Evolutionary conservation across 2,797 vertebrate genomes (phyloP), one percentile per base, ranked within the genome.

Genomic region (Arremon brunneinucha): DNA sequence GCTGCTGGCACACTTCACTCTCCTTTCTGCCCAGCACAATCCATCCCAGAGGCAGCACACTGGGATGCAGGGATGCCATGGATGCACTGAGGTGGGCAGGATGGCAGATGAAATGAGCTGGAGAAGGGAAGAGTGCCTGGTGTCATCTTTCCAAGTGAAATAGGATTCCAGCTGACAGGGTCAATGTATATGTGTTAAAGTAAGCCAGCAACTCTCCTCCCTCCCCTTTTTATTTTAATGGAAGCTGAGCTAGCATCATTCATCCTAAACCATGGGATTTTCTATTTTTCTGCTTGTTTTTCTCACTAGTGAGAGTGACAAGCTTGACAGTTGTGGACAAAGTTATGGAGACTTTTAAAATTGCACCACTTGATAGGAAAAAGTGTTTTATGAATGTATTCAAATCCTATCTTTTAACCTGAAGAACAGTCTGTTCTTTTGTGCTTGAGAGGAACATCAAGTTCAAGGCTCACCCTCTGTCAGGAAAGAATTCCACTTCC

Each of bases 101-200:
- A 15, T 24, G 72, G 32, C 59, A 69, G 55, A 57, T 34, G 63
- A 24, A 49, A 47, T 8, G 69, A 85, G 84, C 30, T 0, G 0
- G 60, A 4, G 74, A 49, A 49, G 53, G 57, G 72, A 57, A 60
- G 27, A 39, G n/a, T 19, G 60, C 30, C 21, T 2, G 28, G 44
- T 93, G 79, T 94, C 89, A 55, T 4, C 71, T 95, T 90, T 55
- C 90, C 2, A 11, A 68, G 41, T 68, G 89, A 89, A 92, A 95
- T 0, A 63, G 20, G 76, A 94, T 85, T 79, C 89, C 83, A 56
- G 57, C 59, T 49, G 47, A 37, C 79, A 72, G n/a, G 43, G 39
- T 11, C 94, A 41, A 35, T 70, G 78, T 24, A 18, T 12, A 17
- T 28, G 16, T 72, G 39, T 49, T 50, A 13, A 76, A 47, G 35